Evolutionary conservation across 2,113 vertebrate genomes (phyloP).

Genomic region (Brachyhypopomus gauderio): DNA sequence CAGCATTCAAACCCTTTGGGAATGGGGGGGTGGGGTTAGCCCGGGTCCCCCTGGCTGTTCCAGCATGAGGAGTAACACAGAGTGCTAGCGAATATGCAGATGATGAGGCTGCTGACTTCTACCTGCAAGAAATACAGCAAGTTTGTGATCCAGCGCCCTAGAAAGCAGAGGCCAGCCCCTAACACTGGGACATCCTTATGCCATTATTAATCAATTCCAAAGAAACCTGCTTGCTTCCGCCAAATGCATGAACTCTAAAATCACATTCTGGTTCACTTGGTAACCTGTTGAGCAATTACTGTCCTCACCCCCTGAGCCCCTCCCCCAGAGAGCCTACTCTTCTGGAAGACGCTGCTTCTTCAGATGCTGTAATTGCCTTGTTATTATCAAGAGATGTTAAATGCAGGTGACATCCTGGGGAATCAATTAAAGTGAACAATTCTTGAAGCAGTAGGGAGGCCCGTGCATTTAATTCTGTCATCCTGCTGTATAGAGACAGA

Average conservation of each 20-base stretch:
- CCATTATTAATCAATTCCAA: too few species aligned
- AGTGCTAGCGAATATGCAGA: background rate
- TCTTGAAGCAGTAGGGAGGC: constrained; percentile 7
- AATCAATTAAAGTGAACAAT: constrained; percentile 51
- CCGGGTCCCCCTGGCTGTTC: constrained; percentile 18
- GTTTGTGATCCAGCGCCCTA: too few species aligned
- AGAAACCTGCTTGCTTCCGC: too few species aligned
- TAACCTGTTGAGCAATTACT: background rate
- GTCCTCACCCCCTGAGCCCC: background rate
- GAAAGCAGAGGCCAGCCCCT: too few species aligned
- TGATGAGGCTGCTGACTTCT: constrained; percentile 1
- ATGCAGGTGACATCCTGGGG: constrained; percentile 43
- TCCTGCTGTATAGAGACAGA: background rate
- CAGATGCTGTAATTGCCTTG: constrained; percentile 53
- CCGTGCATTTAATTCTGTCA: constrained; percentile 39
- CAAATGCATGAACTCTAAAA: background rate
- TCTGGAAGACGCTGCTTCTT: background rate
- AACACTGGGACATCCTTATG: too few species aligned
- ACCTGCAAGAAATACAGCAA: background rate
- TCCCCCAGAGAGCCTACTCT: constrained; percentile 8
- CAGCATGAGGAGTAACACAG: constrained; percentile 11
- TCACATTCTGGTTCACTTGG: background rate
- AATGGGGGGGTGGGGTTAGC: background rate
- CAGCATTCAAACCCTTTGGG: background rate
- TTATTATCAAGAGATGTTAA: constrained; percentile 54